Conservation (phyloP, 2,888 invertebrate species). For the Ferrisia virgata region DNA sequence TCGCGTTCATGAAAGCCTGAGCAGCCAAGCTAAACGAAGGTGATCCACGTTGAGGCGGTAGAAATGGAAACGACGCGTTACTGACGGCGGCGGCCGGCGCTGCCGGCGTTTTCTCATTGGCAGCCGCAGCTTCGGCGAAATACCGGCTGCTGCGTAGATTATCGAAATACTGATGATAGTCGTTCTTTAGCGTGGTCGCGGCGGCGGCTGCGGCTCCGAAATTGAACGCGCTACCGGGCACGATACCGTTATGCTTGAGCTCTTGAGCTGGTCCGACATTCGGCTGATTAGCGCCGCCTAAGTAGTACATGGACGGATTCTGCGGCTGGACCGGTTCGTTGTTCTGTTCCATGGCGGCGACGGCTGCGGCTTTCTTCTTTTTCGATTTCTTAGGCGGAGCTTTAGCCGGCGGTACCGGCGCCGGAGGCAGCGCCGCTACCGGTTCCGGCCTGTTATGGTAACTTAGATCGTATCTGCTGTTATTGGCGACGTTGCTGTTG, state of each 20-base stretch:
- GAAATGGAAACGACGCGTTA: slow-evolving; percentile 31
- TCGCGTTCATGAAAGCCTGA: slow-evolving; percentile 58
- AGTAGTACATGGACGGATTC: slow-evolving; percentile 41
- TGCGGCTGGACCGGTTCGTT: background rate
- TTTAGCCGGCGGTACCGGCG: background rate
- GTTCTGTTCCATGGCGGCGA: background rate
- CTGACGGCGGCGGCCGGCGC: background rate
- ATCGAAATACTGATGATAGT: slow-evolving; percentile 61
- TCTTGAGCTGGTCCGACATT: slow-evolving; percentile 56
- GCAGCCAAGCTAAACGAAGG: slow-evolving; percentile 56
- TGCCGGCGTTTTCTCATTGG: slow-evolving; percentile 47
- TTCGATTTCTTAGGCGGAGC: slow-evolving; percentile 19
- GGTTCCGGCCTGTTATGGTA: background rate
- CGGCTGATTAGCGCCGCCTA: slow-evolving; percentile 48
- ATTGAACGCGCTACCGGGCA: slow-evolving; percentile 80
- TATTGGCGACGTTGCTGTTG: too few species aligned
- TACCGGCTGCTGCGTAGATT: slow-evolving; percentile 58
- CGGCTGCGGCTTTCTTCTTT: slow-evolving; percentile 43
- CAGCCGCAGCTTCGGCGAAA: slow-evolving; percentile 53
- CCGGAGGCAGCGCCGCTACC: background rate
- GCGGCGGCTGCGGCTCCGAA: slow-evolving; percentile 72
- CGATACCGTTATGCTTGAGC: slow-evolving; percentile 64
- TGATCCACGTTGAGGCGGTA: slow-evolving; percentile 52
- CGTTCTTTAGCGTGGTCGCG: slow-evolving; percentile 62
- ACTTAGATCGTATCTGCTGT: background rate